Evolutionary conservation across 30 jellyfish, hydroid and myxozoan species (phyloP), one percentile per base, ranked within the genome.

Genomic region (Clytia hemisphaerica): DNA sequence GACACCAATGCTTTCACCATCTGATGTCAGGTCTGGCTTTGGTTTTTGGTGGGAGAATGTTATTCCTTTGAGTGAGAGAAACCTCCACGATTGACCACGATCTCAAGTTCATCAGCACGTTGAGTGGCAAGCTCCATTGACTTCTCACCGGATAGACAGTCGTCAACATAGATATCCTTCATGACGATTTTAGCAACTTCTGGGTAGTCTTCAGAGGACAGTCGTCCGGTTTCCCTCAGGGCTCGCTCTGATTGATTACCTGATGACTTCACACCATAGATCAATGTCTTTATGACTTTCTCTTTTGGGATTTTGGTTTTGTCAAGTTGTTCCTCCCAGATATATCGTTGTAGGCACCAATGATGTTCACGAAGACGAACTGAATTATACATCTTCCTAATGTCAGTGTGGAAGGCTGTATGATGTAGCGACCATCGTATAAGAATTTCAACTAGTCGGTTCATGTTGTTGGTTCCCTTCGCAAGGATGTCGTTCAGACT

Each of bases 271-370:
- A n/a, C n/a, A n/a, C n/a, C n/a, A 16, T 19, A 58, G 58, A 58
- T 31, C 4, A 58, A 19, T 12, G 72, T 58, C 58, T 58, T 58
- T 45, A 31, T 58, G 10, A 58, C 49, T 31, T 58, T 58, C 19
- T 58, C 72, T 9, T 24, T 4, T 7, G 58, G 72, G 16, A 58
- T 58, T 19, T 58, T 58, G 9, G 51, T 19, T 7, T 45, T 7
- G 29, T 58, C 72, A 27, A 58, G 72, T 4, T 58, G 51, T 12
- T 58, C 58, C 58, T 58, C 51, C 72, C 72, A 58, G 19, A 58
- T 58, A 32, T 58, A 58, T 4, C 72, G 6, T 19, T 24, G 72
- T 7, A 5, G 31, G 58, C 58, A 24, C 72, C 72, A 58, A 31
- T 58, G 18, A 14, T 31, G 5, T 32, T 58, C 72, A 7, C 31